Percentiles rank a stretch among this genome's conserved stretches.
Evolutionary conservation across 2,113 vertebrate genomes (phyloP).

Genomic region (Sinocyclocheilus anophthalmus): DNA sequence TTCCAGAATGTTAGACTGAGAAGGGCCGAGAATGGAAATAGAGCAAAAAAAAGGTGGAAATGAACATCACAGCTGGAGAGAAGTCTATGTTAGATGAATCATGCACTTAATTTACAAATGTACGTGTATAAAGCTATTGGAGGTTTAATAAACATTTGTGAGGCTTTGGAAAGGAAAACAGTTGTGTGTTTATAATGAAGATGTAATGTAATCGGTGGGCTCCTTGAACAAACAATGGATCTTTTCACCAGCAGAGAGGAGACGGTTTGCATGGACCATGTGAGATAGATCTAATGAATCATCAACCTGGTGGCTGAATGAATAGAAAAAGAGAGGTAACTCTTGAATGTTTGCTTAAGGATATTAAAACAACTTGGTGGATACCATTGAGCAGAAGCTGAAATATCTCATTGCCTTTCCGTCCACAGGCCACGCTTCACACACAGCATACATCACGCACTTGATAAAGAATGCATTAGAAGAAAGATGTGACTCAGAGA

Average conservation of each 20-base stretch:
- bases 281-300: background rate
- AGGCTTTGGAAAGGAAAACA: conserved; percentile 2
- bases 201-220: background rate
- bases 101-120: background rate
- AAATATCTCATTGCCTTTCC: background rate
- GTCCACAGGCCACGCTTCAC: background rate
- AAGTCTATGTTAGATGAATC: background rate
- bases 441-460: background rate
- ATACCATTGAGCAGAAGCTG: background rate
- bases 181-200: background rate
- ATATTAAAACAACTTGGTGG: conserved; percentile 47
- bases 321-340: background rate
- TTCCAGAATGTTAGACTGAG: conserved; percentile 57
- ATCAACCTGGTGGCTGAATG: background rate
- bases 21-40: conserved; percentile 38
- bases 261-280: background rate
- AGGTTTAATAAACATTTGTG: background rate
- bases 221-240: conserved; percentile 15
- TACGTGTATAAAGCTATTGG: background rate
- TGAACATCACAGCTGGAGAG: conserved; percentile 21
- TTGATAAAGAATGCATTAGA: background rate
- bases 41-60: conserved; percentile 35
- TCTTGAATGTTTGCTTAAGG: conserved; percentile 2
- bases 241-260: background rate
- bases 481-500: background rate